Evolutionary conservation across 1,140 invertebrate species (phyloP).

Genomic region (Drosophila quadrilineata): DNA sequence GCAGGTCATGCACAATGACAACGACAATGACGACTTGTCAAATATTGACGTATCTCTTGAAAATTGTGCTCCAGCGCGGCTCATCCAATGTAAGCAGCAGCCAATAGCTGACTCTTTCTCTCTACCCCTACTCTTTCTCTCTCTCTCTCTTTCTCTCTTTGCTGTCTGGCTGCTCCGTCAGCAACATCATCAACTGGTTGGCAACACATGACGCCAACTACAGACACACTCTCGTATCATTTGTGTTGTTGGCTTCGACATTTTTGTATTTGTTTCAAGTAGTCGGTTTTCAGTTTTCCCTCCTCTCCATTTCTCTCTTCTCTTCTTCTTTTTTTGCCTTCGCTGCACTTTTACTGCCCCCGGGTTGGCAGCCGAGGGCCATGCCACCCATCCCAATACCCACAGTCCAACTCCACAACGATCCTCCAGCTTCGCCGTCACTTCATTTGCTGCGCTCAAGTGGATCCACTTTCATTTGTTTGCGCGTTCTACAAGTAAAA

Average conservation of each 20-base stretch:
- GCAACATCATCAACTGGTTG: slow-evolving; percentile 78
- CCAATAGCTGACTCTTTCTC: slow-evolving; percentile 39
- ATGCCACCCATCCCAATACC: not conserved
- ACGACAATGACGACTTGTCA: slow-evolving; percentile 78
- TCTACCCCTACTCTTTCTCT: slow-evolving; percentile 8
- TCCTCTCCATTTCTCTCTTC: not conserved
- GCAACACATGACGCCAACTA: slow-evolving; percentile 66
- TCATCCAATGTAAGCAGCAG: slow-evolving; percentile 76
- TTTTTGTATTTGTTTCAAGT: slow-evolving; percentile 75
- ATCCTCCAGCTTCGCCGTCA: slow-evolving; percentile 48
- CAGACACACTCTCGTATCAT: slow-evolving; percentile 46
- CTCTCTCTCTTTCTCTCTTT: slow-evolving; percentile 17
- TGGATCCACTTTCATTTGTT: slow-evolving; percentile 81
- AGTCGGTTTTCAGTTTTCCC: slow-evolving; percentile 8
- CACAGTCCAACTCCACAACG: too few relatives aligned
- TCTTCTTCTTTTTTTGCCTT: slow-evolving; percentile 65
- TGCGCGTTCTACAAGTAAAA: slow-evolving; percentile 53
- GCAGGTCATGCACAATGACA: slow-evolving; percentile 52
- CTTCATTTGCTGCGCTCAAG: slow-evolving; percentile 80
- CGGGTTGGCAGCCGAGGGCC: slow-evolving; percentile 33
- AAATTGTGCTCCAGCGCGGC: slow-evolving; percentile 77
- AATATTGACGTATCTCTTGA: slow-evolving; percentile 80
- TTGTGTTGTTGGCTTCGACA: slow-evolving; percentile 63
- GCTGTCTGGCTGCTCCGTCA: slow-evolving; percentile 62
- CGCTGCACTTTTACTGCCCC: slow-evolving; percentile 78